A percentile compares a stretch with the other conserved stretches of the same genome.
phyloP scores from a whole-genome alignment of 2,888 invertebrate species.

The Caenorhabditis doughertyi region DNA sequence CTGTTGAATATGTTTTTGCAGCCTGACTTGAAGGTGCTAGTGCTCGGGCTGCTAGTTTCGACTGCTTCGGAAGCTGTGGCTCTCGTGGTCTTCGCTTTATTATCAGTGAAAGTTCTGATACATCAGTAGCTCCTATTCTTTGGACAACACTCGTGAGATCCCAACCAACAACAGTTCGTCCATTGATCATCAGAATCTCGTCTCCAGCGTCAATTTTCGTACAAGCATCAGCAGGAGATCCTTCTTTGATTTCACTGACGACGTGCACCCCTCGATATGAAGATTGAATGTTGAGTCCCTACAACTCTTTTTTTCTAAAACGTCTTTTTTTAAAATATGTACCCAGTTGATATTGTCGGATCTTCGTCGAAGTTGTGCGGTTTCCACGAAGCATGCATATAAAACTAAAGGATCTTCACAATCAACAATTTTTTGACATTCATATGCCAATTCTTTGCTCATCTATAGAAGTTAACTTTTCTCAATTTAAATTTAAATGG shows the following conservation, averaged over 20 bases:
- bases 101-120: constrained; percentile 88
- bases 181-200: constrained; percentile 93
- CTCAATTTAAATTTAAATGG: no score
- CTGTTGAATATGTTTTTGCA: constrained; percentile 59
- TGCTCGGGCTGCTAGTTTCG: constrained; percentile 58
- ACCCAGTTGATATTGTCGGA: constrained; percentile 69
- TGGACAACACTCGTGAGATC: constrained; percentile 73
- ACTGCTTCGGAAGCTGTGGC: constrained; percentile 63
- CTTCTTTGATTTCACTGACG: constrained; percentile 91
- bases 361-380: constrained; percentile 88
- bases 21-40: constrained; percentile 70
- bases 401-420: constrained; percentile 92
- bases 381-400: constrained; percentile 93
- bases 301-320: not conserved
- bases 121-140: constrained; percentile 62
- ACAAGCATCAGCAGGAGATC: constrained; percentile 93
- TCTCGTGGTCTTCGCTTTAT: constrained; percentile 86
- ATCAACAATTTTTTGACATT: constrained; percentile 91
- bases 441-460: constrained; percentile 87
- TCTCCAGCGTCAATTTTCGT: constrained; percentile 96
- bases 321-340: constrained; percentile 10
- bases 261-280: constrained; percentile 89
- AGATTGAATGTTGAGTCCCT: constrained; percentile 93
- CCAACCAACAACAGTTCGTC: constrained; percentile 84
- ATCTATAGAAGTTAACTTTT: constrained; percentile 84